A percentile compares a stretch with the other conserved stretches of the same genome.
Evolutionary conservation across 2,888 invertebrate genomes (phyloP).

Genomic region (Eristalinus sepulchralis): DNA sequence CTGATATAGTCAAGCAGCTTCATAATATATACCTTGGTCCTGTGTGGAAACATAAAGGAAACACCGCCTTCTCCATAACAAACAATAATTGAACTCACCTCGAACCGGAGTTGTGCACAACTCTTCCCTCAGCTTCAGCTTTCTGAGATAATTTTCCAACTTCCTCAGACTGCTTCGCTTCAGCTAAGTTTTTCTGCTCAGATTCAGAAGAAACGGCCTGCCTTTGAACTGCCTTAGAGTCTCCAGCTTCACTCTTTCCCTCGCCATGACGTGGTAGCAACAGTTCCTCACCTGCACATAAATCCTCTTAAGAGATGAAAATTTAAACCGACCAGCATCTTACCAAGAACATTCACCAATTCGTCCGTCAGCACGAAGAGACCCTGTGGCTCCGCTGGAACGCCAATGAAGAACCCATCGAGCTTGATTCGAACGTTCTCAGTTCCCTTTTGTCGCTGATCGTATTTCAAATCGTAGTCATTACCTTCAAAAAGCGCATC

Average conservation of each 20-base stretch:
- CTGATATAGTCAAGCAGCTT: slow-evolving; percentile 57
- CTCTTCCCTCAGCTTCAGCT: slow-evolving; percentile 16
- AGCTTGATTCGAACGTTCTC: slow-evolving; percentile 88
- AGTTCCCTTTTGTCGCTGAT: slow-evolving; percentile 90
- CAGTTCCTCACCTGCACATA: slow-evolving; percentile 69
- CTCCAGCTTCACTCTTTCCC: slow-evolving; percentile 15
- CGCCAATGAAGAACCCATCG: slow-evolving; percentile 77
- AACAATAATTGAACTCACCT: slow-evolving; percentile 17
- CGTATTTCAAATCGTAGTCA: slow-evolving; percentile 82
- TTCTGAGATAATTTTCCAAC: slow-evolving; percentile 12
- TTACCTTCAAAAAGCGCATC: slow-evolving; percentile 71
- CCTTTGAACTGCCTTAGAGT: not conserved
- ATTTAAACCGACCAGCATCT: slow-evolving; percentile 16
- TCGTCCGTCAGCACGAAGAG: slow-evolving; percentile 71
- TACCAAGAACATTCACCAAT: slow-evolving; percentile 71
- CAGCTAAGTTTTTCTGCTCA: slow-evolving; percentile 46
- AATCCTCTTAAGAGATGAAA: not conserved
- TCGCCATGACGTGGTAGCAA: slow-evolving; percentile 26
- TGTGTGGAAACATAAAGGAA: slow-evolving; percentile 1
- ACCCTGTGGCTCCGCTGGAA: slow-evolving; percentile 73
- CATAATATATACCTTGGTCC: slow-evolving; percentile 57
- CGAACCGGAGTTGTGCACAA: slow-evolving; percentile 27
- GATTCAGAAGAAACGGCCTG: slow-evolving; percentile 13
- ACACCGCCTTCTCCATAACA: not conserved
- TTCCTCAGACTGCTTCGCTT: not conserved